Evolutionary conservation across 2,113 vertebrate genomes (phyloP).

Genomic region (Macroglossus sobrinus): DNA sequence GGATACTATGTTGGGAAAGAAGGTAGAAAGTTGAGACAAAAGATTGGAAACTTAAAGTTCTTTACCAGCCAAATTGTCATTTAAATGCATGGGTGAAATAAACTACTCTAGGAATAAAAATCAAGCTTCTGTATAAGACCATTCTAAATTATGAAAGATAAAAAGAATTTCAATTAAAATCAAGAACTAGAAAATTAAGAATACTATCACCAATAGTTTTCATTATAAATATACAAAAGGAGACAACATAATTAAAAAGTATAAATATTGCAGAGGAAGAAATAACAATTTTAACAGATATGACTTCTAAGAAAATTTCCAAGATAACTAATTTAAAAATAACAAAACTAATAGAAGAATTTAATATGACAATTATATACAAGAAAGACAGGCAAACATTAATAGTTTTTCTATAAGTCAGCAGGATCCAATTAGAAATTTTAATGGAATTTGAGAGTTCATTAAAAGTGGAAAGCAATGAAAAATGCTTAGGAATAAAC

Average conservation of each 20-base stretch:
- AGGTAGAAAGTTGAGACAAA: background rate
- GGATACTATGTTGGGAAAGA: background rate
- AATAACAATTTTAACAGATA: conserved; percentile 20
- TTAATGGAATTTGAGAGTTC: conserved; percentile 62
- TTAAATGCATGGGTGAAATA: background rate
- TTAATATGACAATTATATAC: conserved; percentile 7
- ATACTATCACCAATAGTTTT: background rate
- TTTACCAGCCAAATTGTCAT: background rate
- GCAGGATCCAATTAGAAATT: conserved; percentile 55
- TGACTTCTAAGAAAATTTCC: conserved; percentile 29
- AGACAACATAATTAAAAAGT: conserved; percentile 38
- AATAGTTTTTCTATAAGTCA: background rate
- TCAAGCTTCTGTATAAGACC: background rate
- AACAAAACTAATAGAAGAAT: conserved; percentile 7
- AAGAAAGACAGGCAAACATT: conserved; percentile 23
- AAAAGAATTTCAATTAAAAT: conserved; percentile 20
- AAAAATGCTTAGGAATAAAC: background rate
- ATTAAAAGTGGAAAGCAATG: conserved; percentile 57
- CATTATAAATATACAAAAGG: background rate
- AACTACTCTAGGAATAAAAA: background rate
- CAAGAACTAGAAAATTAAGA: conserved; percentile 6
- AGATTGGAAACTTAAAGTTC: background rate
- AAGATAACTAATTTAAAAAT: conserved; percentile 45
- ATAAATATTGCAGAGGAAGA: conserved; percentile 9
- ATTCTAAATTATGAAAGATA: background rate